phyloP scores from a whole-genome alignment of 1,140 invertebrate species.

The Meloidogyne floridensis region DNA sequence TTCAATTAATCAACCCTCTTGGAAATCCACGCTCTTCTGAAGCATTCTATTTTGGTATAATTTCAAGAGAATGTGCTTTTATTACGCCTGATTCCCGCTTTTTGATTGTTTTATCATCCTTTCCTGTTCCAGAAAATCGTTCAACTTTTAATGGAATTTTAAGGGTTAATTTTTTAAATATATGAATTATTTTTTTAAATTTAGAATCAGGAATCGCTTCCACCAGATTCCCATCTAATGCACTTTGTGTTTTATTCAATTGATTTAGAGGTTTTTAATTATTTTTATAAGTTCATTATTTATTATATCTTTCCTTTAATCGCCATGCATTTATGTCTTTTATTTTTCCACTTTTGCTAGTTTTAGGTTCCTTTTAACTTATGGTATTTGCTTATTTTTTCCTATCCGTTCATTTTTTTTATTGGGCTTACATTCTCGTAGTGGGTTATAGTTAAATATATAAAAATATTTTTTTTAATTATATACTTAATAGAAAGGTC shows the following conservation, averaged over 20 bases:
- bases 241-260: slow-evolving; percentile 45
- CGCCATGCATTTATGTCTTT: no score
- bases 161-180: slow-evolving; percentile 27
- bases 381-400: no score
- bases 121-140: slow-evolving; percentile 30
- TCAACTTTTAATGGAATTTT: slow-evolving; percentile 37
- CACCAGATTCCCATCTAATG: slow-evolving; percentile 16
- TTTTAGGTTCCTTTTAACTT: no score
- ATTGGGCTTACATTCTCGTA: no score
- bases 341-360: no score
- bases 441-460: no score
- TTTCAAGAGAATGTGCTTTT: slow-evolving; percentile 44
- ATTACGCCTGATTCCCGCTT: slow-evolving; percentile 50
- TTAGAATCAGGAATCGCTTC: slow-evolving; percentile 51
- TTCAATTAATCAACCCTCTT: slow-evolving; percentile 11
- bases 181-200: neutral
- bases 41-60: slow-evolving; percentile 16
- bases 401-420: no score
- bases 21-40: slow-evolving; percentile 14
- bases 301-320: no score
- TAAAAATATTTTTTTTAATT: neutral
- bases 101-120: slow-evolving; percentile 41
- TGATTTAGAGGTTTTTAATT: slow-evolving; percentile 46
- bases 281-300: neutral
- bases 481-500: slow-evolving; percentile 36